A percentile compares a stretch with the other conserved stretches of the same genome.
phyloP scores from a whole-genome alignment of 2,797 vertebrate species.

The Clarias fuscus region DNA sequence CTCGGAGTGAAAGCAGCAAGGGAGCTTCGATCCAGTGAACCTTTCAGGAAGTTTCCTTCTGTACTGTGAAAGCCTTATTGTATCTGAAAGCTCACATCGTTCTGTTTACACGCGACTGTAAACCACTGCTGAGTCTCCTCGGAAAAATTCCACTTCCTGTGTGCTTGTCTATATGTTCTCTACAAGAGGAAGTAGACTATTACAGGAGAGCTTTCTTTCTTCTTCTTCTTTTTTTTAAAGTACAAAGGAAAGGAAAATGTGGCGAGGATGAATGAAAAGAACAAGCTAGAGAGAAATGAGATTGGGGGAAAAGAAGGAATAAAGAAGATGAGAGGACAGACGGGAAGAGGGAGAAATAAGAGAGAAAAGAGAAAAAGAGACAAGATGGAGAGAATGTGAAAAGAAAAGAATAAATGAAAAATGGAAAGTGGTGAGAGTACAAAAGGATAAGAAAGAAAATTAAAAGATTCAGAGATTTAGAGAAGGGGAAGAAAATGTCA shows the following conservation, averaged over 20 bases:
- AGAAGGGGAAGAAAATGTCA: background rate
- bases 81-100: background rate
- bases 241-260: background rate
- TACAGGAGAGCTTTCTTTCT: background rate
- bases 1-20: background rate
- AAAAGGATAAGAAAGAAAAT: background rate
- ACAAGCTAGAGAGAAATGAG: background rate
- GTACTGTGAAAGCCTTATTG: background rate
- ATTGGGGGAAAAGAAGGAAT: no score
- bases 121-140: background rate
- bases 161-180: background rate
- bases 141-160: background rate
- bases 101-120: background rate
- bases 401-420: no score
- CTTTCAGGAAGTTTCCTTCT: background rate
- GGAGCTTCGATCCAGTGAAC: background rate
- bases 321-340: background rate
- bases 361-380: background rate
- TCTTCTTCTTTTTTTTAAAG: no score
- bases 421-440: constrained; percentile 19
- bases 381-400: background rate
- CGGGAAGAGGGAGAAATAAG: background rate
- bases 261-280: background rate
- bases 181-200: background rate
- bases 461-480: no score